Percentiles rank a stretch among this genome's conserved stretches.
These are phyloP conservation scores for Diloba caeruleocephala DNA, from an alignment of 2,888 invertebrate species.

Conservation along the genomic window DNA sequence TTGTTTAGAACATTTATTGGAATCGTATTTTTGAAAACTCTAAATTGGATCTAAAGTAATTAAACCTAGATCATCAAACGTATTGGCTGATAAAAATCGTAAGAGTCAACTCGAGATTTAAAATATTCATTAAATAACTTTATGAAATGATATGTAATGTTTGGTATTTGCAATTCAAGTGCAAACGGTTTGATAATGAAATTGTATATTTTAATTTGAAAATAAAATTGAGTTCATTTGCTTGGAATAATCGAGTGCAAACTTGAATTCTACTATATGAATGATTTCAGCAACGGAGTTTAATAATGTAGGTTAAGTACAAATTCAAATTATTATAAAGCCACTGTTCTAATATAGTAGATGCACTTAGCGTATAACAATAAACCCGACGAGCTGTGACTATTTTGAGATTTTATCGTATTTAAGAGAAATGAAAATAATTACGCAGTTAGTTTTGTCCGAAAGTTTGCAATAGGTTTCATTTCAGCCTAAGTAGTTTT, in stretches of 20 bases:
- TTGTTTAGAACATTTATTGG: constrained; percentile 87
- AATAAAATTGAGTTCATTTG: constrained; percentile 49
- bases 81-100: constrained; percentile 71
- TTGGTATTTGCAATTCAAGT: constrained; percentile 53
- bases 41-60: constrained; percentile 82
- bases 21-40: constrained; percentile 88
- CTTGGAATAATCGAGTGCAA: constrained; percentile 63
- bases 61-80: constrained; percentile 77
- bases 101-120: constrained; percentile 46
- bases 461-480: constrained; percentile 77
- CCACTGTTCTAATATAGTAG: constrained; percentile 89
- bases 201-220: constrained; percentile 47
- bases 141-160: constrained; percentile 45
- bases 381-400: constrained; percentile 89
- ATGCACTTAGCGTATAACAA: constrained; percentile 88
- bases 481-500: constrained; percentile 85
- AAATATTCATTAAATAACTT: constrained; percentile 56
- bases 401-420: constrained; percentile 89
- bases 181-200: constrained; percentile 47
- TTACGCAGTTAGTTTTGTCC: constrained; percentile 79
- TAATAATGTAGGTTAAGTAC: constrained; percentile 86
- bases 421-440: constrained; percentile 79
- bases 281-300: constrained; percentile 76
- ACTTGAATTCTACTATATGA: constrained; percentile 68
- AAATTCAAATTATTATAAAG: constrained; percentile 87